Base-by-base conservation (phyloP, 1,140 invertebrate species). In the Mactra quadrangularis region DNA sequence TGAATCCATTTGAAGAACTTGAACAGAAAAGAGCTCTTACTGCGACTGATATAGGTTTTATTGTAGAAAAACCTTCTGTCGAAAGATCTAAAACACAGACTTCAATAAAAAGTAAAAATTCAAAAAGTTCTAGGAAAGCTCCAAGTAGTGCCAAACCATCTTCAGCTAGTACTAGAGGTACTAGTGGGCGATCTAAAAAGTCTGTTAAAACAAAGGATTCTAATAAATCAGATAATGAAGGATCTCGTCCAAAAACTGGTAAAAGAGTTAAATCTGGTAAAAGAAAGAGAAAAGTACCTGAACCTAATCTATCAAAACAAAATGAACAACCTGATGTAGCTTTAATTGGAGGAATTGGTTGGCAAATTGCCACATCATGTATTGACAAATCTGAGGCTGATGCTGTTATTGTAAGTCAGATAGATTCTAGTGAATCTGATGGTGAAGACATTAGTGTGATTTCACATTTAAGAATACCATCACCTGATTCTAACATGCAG, bases 281-380 rank as follows among this genome's bases (percentile, higher is more conserved):
- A 75, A 84, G 81, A 19, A 74, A 83, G 50, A 81, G 82, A 52
- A 83, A 76, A 35, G 66, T 81, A 35, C 55, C 72, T 64, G 82
- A 84, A 33, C 25, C 47, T 17, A 59, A 62, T 0, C 70, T 87
- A 3, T 77, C 60, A 35, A 84, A 82, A 75, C 77, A 89, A 50
- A 85, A 87, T 33, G 38, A 83, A 29, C 85, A 91, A 60, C 60
- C 87, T 3, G 86, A 90, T 78, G 82, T 88, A 15, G 90, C 89
- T 22, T 59, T 90, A n/a, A 90, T 92, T 25, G 88, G 89, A 41
- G 90, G 90, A 13, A 90, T 91, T 71, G 91, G 90, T 11, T 91
- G 90, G 91, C 91, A 92, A 60, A 66, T 92, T 25, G 89, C 88
- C n/a, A 87, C 91, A 17, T 70, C 83, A 3, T 90, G 88, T 82